Evolutionary conservation across 2,888 invertebrate genomes (phyloP).

Genomic region (Auanema sp.): DNA sequence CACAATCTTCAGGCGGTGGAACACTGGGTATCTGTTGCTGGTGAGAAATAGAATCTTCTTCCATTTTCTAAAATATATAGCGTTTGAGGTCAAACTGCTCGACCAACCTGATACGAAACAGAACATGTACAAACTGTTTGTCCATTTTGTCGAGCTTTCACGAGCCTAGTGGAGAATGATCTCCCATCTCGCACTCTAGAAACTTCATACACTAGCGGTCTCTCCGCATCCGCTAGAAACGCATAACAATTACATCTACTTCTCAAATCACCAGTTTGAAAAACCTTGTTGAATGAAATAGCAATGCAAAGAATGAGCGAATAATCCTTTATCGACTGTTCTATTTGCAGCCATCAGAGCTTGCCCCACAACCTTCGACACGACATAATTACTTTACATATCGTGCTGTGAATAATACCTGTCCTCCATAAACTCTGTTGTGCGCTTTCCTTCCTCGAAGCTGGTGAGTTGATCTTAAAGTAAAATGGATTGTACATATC

Average conservation of each 20-base stretch:
- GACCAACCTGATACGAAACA: constrained; percentile 50
- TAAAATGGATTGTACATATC: no score
- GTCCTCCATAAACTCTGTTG: constrained; percentile 64
- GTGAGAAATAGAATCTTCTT: constrained; percentile 57
- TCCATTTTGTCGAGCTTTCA: constrained; percentile 66
- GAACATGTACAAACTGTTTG: constrained; percentile 62
- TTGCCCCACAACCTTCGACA: constrained; percentile 61
- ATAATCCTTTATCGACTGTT: constrained; percentile 62
- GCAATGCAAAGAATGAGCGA: constrained; percentile 66
- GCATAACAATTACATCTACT: neutral
- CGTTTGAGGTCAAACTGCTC: no score
- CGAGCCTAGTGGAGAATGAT: constrained; percentile 64
- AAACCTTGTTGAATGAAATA: constrained; percentile 65
- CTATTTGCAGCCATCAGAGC: constrained; percentile 65
- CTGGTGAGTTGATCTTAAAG: constrained; percentile 40
- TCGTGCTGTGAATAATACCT: no score
- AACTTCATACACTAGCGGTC: constrained; percentile 65
- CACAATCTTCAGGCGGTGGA: constrained; percentile 62
- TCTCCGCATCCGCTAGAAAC: constrained; percentile 35
- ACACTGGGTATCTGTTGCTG: constrained; percentile 65
- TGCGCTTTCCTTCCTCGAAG: constrained; percentile 38
- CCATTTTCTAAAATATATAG: constrained; percentile 9
- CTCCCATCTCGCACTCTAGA: constrained; percentile 65
- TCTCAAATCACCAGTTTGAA: constrained; percentile 21
- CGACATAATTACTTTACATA: no score